Evolutionary conservation across 2,113 vertebrate species (phyloP), one percentile per base, ranked within the genome.

Genomic region (Zingel zingel): DNA sequence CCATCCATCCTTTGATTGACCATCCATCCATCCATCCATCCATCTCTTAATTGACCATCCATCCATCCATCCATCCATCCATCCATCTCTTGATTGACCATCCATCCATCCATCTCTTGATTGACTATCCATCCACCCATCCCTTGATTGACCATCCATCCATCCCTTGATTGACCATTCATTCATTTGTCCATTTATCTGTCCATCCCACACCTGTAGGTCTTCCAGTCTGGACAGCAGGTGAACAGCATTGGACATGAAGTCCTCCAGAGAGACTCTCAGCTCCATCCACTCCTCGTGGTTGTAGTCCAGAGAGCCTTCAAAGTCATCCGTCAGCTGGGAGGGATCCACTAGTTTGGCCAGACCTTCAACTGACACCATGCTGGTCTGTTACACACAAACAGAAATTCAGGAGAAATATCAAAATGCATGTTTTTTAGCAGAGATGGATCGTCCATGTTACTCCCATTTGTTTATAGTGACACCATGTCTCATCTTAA

Each of bases 361-460:
- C 83, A 99, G 95, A 54, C 98, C 98, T 93, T 99, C 98, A 62
- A 99, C 98, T 0, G 98, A 99, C 74, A 99, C 98, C 98, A 99
- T 97, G 91, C 95, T 99, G 54, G 98, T 99, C 98, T 99, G 92
- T 77, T 62, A 78, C 82, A 83, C 51, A 61, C 78, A 70, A 76
- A 68, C 30, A 58, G 2, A 61, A 21, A 39, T 5, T 36, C 0
- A 19, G 23, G 4, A 73, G 19, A 16, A 58, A 39, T 16, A n/a
- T n/a, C 5, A 18, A 54, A 69, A 65, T 45, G 36, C 11, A 21
- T 21, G 15, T n/a, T 50, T 19, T 65, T n/a, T 3, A 62, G 21
- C 5, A 45, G 18, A 8, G 36, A 47, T 0, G 13, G 16, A 51
- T 58, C 43, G 18, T 27, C n/a, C 43, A 30, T 4, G 27, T 74